A percentile compares a stretch with the other conserved stretches of the same genome.
Conservation (phyloP, 2,888 invertebrate species). For the Sinopyrophorus schimmeli region DNA sequence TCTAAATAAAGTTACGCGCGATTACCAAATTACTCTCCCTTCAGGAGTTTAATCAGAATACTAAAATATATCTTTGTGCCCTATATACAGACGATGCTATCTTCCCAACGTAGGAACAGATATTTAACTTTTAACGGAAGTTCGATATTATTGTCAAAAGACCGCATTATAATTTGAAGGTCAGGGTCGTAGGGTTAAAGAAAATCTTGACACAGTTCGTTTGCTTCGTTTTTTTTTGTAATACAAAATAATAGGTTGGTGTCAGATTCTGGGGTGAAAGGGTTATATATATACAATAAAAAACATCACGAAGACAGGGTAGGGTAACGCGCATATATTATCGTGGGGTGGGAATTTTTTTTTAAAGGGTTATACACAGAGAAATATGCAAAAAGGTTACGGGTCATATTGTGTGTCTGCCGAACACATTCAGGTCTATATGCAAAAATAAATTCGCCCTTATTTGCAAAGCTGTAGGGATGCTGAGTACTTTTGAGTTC, state of each 20-base stretch:
- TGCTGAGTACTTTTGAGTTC: conserved; percentile 21
- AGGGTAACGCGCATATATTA: conserved; percentile 54
- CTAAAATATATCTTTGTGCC: conserved; percentile 15
- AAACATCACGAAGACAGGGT: conserved; percentile 56
- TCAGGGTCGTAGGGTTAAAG: conserved; percentile 32
- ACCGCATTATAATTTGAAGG: conserved; percentile 26
- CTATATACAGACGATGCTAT: conserved; percentile 1
- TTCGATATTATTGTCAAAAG: conserved; percentile 21
- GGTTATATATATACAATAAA: conserved; percentile 54
- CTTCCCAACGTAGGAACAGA: conserved; percentile 11
- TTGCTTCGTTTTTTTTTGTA: conserved; percentile 54
- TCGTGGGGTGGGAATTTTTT: conserved; percentile 53
- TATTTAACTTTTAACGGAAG: conserved; percentile 24
- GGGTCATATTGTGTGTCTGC: conserved; percentile 47
- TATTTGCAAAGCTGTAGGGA: conserved; percentile 38
- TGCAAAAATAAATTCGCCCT: conserved; percentile 48
- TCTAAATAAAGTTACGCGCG: conserved; percentile 24
- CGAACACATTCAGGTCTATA: conserved; percentile 47
- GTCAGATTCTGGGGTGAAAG: conserved; percentile 56
- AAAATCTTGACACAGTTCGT: conserved; percentile 57
- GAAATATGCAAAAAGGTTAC: conserved; percentile 56
- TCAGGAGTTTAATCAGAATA: conserved; percentile 18
- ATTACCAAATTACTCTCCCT: conserved; percentile 24
- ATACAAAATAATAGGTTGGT: conserved; percentile 53
- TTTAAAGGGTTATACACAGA: conserved; percentile 47